phyloP scores from a whole-genome alignment of 2,797 vertebrate genomes.

The Hafferia zeledoni region DNA sequence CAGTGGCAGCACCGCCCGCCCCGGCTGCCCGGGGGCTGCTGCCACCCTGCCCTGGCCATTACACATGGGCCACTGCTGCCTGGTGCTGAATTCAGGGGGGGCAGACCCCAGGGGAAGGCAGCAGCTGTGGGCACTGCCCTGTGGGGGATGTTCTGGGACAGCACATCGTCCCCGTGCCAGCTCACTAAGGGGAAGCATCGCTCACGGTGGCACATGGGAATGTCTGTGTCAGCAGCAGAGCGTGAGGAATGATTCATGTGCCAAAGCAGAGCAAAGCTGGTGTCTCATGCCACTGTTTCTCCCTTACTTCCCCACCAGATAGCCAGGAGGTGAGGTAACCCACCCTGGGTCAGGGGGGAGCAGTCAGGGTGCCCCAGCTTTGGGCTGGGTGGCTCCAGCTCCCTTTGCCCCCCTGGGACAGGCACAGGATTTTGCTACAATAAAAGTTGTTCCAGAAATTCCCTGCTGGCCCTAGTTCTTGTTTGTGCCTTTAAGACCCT shows the following conservation, averaged over 20 bases:
- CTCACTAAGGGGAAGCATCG: conserved; percentile 6
- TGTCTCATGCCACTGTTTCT: not conserved
- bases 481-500: not conserved
- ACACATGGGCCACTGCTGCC: fast-evolving
- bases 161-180: not conserved
- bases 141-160: not conserved
- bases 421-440: not conserved
- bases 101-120: not conserved
- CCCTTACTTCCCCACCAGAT: not conserved
- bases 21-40: not conserved
- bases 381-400: not conserved
- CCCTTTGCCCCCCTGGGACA: not conserved
- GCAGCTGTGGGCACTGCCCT: not conserved
- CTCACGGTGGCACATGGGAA: not conserved
- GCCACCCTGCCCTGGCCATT: fast-evolving
- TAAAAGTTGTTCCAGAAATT: conserved; percentile 8
- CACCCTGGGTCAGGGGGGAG: not conserved
- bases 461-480: fast-evolving
- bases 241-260: conserved; percentile 26
- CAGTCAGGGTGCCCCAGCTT: not conserved
- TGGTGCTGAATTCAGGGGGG: not conserved
- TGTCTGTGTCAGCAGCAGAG: not conserved
- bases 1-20: not conserved
- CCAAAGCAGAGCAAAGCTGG: not conserved
- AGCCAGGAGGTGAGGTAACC: not conserved